Base-by-base conservation (phyloP, 2,113 vertebrate species). In the Zosterops japonicus region DNA sequence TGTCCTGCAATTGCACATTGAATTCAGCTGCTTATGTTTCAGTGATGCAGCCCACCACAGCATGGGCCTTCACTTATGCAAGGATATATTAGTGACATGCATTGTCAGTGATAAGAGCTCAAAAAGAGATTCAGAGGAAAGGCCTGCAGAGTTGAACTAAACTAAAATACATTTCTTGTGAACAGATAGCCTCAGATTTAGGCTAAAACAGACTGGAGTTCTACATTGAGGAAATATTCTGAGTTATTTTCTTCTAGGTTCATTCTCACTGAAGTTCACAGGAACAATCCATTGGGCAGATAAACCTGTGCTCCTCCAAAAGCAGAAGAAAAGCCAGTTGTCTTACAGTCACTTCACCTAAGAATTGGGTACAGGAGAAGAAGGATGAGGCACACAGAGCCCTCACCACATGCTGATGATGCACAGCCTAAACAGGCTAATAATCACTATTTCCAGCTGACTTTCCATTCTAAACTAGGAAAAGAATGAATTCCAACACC, bases 31-130 rank as follows among this genome's bases (percentile, higher is more conserved):
- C 9, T 64, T 28, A 14, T 46, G 33, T 28, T 55, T 47, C n/a
- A 39, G 18, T 55, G 69, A 36, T 39, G 28, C 33, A 55, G 49
- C 17, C 33, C 11, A 25, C 39, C 17, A 33, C 33, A 63, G 27
- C 4, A 25, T 22, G 21, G 7, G 8, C 25, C 17, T 39, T 72
- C 57, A 18, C 11, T 36, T 22, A 12, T 33, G 9, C 7, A 55
- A 36, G 27, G n/a, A 39, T 23, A 17, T 22, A 12, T 22, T 39
- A 7, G 9, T 28, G n/a, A 64, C 0, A 0, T 33, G n/a, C 33
- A 46, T 15, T 74, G n/a, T 39, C 22, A 55, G 68, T 55, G 41
- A 23, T 39, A 9, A 4, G 23, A 46, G 29, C 41, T 84, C 59
- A 74, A 19, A 63, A 83, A 39, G 33, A 63, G n/a, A 47, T 60